Conservation (phyloP, 2,888 invertebrate species). For the Neocrepidodera transversa region DNA sequence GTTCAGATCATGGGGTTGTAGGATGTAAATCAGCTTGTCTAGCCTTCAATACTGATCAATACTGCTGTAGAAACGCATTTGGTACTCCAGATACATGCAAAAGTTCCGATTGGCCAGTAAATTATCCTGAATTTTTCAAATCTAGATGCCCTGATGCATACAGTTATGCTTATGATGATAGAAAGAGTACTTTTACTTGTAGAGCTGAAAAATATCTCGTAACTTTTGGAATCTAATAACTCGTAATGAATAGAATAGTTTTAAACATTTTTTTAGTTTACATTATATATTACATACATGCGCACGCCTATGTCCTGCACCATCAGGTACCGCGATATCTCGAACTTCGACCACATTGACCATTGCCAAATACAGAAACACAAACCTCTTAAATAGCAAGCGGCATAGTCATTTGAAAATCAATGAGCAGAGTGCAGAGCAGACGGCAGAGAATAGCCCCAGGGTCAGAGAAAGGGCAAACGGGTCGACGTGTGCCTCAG, state of each 20-base stretch:
- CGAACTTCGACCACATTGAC: neutral
- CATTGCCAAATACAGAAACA: conserved; percentile 1
- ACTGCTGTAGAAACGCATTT: conserved; percentile 61
- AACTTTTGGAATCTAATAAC: conserved; percentile 48
- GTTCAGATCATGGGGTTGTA: conserved; percentile 48
- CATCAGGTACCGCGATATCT: neutral
- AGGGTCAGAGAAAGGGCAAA: conserved; percentile 51
- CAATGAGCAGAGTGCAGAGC: conserved; percentile 47
- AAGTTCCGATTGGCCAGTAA: conserved; percentile 47
- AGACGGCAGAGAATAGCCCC: conserved; percentile 5
- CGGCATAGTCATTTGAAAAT: conserved; percentile 48
- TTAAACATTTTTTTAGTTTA: too few species aligned
- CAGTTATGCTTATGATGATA: conserved; percentile 64
- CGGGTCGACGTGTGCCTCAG: conserved; percentile 51
- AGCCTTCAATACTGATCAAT: conserved; percentile 60
- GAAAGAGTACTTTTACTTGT: conserved; percentile 62
- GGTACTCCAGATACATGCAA: conserved; percentile 59
- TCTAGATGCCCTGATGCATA: conserved; percentile 63
- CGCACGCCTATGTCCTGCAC: neutral
- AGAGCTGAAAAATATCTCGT: conserved; percentile 49
- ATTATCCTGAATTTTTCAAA: conserved; percentile 61
- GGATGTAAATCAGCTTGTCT: conserved; percentile 63
- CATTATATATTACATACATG: too few species aligned
- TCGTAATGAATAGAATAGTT: too few species aligned
- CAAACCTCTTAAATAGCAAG: neutral